Base-by-base conservation (phyloP, 2,888 invertebrate species). In the Noctua janthe region DNA sequence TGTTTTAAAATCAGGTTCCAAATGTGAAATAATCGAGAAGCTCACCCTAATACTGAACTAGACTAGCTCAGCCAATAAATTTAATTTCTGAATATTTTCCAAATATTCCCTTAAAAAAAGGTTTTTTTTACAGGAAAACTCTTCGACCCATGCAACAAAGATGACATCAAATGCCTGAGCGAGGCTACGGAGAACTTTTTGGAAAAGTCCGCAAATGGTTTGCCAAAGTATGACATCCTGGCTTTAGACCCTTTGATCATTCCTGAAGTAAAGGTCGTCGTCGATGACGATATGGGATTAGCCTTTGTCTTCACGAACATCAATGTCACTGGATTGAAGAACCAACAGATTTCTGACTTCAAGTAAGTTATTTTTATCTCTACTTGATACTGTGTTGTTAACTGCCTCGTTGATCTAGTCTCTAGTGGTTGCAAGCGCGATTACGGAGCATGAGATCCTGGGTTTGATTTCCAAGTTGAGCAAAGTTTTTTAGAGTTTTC, bases 81-180 rank as follows among this genome's bases (percentile, higher is more conserved):
- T 1, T 2, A 23, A 39, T 3, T 69, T 23, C 6, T 39, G 1
- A 49, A 35, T 17, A 17, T 20, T 10, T 39, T 20, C 8, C 8
- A 17, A 17, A 29, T 13, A 47, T 1, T 35, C 29, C 1, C 7
- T 43, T 3, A 49, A 17, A n/a, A 17, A 20, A 17, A 0, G 17
- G 29, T 29, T 62, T 43, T 35, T 2, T 69, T 79, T 80, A 43
- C 91, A 92, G 91, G 20, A 20, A 74, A 83, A 5, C 71, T 91
- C 39, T 84, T 92, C 23, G 89, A 93, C 3, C 92, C 96, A 76
- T 96, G 96, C 83, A 76, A 84, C n/a, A 90, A 92, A 43, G 83
- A 89, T 39, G 96, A 96, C 75, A 93, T 95, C 47, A 92, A 91
- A 62, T 96, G 96, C 64, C 85, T 96, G 20, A 94, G 93, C n/a